Conservation (phyloP, 2,888 invertebrate genomes). For the Trachelus troglodyta region DNA sequence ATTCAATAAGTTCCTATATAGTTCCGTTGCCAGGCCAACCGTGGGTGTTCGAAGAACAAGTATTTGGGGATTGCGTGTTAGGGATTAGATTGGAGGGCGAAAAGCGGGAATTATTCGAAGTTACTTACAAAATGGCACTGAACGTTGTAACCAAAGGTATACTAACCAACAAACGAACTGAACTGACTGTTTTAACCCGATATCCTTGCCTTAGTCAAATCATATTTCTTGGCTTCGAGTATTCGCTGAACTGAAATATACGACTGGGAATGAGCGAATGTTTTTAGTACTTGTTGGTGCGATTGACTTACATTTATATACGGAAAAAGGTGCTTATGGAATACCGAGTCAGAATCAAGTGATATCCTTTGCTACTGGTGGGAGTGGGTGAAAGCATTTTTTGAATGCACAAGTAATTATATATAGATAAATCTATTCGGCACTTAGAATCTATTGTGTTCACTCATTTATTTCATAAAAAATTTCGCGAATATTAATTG, state of each 20-base stretch:
- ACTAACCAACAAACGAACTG: not conserved
- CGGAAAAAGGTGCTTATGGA: not conserved
- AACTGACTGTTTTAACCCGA: not conserved
- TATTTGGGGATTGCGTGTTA: slow-evolving; percentile 88
- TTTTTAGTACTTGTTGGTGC: not conserved
- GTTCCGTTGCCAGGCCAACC: slow-evolving; percentile 90
- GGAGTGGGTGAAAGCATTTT: not conserved
- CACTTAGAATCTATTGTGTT: not conserved
- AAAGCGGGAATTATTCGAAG: slow-evolving; percentile 9
- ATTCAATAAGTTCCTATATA: slow-evolving; percentile 82
- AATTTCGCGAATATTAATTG: not conserved
- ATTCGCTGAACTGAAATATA: not conserved
- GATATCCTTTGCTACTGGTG: not conserved
- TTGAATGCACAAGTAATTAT: not conserved
- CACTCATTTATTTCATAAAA: not conserved
- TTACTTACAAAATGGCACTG: slow-evolving; percentile 7
- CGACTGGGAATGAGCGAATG: not conserved
- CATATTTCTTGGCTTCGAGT: not conserved
- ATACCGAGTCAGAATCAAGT: not conserved
- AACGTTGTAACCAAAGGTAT: not conserved
- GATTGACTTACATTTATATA: not conserved
- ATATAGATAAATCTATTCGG: not conserved
- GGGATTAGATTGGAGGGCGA: slow-evolving; percentile 71
- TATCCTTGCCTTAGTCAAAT: not conserved
- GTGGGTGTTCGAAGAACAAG: slow-evolving; percentile 88